Evolutionary conservation across 2,888 invertebrate species (phyloP).

Genomic region (Campopleginae sp.): DNA sequence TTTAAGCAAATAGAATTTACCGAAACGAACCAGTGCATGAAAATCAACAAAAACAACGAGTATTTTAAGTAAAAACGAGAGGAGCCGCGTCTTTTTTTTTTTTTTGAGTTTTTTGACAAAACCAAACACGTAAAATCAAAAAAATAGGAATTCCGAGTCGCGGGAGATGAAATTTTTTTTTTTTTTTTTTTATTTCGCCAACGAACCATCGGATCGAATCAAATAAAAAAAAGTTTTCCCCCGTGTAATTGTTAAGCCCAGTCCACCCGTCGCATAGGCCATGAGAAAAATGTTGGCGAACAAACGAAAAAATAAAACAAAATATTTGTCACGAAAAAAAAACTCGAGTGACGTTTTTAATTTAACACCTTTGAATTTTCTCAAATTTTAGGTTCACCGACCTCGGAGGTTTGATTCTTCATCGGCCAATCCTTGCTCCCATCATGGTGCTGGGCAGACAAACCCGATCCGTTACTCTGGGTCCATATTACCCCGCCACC

Average conservation of each 20-base stretch:
- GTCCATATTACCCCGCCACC: conserved; percentile 48
- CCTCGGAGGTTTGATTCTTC: not conserved
- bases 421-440: not conserved
- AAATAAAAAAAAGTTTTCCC: not conserved
- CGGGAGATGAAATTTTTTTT: not conserved
- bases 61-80: not conserved
- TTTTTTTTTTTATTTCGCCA: not conserved
- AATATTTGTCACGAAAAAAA: not conserved
- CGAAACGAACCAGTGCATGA: not conserved
- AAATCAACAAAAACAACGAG: not conserved
- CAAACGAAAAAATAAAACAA: not conserved
- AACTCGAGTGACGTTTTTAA: not conserved
- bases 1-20: not conserved
- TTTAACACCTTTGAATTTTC: not conserved
- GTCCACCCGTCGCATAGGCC: not conserved
- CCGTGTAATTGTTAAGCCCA: not conserved
- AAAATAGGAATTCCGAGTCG: not conserved
- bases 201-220: not conserved
- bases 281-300: not conserved
- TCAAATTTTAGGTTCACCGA: conserved; percentile 21
- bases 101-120: not conserved
- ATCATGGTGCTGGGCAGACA: conserved; percentile 20
- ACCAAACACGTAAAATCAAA: not conserved
- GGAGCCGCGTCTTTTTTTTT: not conserved
- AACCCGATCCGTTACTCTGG: conserved; percentile 18